These are phyloP conservation scores for Neogobius melanostomus DNA, from an alignment of 2,113 vertebrate genomes.

Conservation along the genomic window DNA sequence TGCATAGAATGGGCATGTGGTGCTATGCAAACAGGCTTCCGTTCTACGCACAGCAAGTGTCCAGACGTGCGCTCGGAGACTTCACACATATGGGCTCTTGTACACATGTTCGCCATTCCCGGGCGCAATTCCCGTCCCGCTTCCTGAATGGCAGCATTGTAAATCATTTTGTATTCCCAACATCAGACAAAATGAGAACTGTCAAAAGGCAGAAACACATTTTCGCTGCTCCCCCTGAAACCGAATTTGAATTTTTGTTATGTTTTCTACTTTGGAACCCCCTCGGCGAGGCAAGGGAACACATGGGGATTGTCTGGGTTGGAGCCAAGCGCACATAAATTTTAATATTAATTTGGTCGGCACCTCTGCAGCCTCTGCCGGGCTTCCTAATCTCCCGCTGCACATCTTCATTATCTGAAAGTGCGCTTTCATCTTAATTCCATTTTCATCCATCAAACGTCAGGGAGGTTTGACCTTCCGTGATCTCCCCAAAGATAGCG, in stretches of 20 bases:
- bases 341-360: constrained; percentile 72
- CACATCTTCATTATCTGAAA: constrained; percentile 76
- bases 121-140: background rate
- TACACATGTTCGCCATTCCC: background rate
- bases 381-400: constrained; percentile 56
- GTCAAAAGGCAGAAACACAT: constrained; percentile 44
- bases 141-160: constrained; percentile 23
- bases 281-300: constrained; percentile 33
- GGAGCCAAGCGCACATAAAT: constrained; percentile 72
- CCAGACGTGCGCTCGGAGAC: background rate
- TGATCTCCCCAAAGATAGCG: constrained; percentile 58
- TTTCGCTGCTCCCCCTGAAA: constrained; percentile 21
- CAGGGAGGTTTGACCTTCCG: constrained; percentile 70
- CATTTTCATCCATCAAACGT: constrained; percentile 76
- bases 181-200: constrained; percentile 53
- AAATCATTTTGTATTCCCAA: constrained; percentile 36
- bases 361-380: constrained; percentile 47
- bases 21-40: constrained; percentile 15
- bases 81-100: background rate
- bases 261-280: constrained; percentile 65
- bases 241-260: constrained; percentile 57
- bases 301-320: constrained; percentile 66
- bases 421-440: constrained; percentile 76
- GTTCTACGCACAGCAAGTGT: background rate
- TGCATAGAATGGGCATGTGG: constrained; percentile 5